Evolutionary conservation across 2,888 invertebrate genomes (phyloP).

Genomic region (Syrista parreyssii): DNA sequence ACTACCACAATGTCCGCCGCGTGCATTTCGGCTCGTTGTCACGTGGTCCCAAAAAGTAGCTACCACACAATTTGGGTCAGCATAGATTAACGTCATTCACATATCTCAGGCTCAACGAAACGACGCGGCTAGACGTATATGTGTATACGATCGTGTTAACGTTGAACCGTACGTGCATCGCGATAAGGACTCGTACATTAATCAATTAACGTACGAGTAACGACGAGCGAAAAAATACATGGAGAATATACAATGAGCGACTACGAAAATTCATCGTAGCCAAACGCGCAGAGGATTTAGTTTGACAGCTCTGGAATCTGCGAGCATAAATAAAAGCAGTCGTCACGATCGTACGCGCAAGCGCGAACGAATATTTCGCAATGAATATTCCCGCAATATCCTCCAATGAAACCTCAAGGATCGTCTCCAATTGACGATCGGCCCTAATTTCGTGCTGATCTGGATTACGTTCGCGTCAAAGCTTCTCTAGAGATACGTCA

Average conservation of each 20-base stretch:
- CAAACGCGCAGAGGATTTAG: slow-evolving; percentile 22
- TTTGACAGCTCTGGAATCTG: slow-evolving; percentile 28
- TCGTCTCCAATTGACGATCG: background rate
- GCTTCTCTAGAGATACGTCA: background rate
- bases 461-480: background rate
- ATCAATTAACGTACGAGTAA: background rate
- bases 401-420: background rate
- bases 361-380: slow-evolving; percentile 1
- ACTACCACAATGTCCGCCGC: background rate
- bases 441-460: background rate
- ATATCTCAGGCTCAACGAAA: background rate
- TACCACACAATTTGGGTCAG: background rate
- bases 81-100: background rate
- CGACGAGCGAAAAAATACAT: background rate
- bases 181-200: background rate
- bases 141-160: background rate
- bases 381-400: background rate
- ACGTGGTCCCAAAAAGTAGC: background rate
- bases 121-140: background rate
- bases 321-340: slow-evolving; percentile 17
- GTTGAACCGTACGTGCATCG: background rate
- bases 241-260: background rate
- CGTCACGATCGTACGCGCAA: background rate
- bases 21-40: background rate
- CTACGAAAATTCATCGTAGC: background rate